Evolutionary conservation across 2,797 vertebrate species (phyloP).

Genomic region (Smutsia temminckii): DNA sequence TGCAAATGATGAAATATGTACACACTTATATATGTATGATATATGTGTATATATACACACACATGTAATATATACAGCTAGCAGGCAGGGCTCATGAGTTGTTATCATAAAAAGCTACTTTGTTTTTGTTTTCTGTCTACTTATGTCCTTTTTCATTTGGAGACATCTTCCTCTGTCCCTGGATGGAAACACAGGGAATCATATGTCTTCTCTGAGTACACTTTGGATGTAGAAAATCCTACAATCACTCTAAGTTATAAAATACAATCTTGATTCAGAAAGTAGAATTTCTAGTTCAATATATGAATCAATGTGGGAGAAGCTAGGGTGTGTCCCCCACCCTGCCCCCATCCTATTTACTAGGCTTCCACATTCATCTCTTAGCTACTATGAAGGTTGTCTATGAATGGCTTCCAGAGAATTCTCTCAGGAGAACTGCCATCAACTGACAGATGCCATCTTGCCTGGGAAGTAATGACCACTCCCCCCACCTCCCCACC

Average conservation of each 20-base stretch:
- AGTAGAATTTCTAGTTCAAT: neutral
- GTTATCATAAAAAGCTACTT: neutral
- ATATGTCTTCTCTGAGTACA: neutral
- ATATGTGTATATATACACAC: neutral
- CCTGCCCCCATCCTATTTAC: neutral
- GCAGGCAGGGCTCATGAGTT: neutral
- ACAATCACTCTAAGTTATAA: neutral
- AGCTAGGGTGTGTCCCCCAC: neutral
- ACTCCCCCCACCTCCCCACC: neutral
- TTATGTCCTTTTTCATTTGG: neutral
- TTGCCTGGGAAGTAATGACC: neutral
- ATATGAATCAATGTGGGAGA: neutral
- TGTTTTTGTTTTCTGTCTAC: neutral
- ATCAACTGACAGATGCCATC: neutral
- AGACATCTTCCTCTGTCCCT: neutral
- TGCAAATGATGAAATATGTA: neutral
- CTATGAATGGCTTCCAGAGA: neutral
- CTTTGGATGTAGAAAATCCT: neutral
- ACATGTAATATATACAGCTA: neutral
- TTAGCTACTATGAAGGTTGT: neutral
- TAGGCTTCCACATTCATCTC: neutral
- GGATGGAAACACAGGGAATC: neutral
- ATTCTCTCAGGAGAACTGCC: neutral
- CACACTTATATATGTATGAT: neutral
- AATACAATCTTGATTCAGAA: constrained; percentile 22